These are phyloP conservation scores for Tribolium castaneum DNA, from an alignment of 1,140 invertebrate species.

Conservation along the genomic window DNA sequence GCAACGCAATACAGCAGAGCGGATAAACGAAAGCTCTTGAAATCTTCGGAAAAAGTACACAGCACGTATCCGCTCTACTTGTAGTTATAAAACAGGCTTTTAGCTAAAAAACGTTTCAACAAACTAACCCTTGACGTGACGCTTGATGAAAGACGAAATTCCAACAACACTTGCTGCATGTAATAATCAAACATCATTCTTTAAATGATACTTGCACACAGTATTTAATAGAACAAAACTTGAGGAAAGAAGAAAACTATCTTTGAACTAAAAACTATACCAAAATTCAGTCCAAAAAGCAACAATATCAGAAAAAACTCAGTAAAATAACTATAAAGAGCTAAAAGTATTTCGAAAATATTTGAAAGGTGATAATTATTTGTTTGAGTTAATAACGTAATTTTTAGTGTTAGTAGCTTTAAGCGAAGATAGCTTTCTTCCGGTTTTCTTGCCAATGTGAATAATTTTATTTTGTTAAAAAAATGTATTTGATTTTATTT, in stretches of 20 bases:
- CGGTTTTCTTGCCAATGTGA: neutral
- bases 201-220: neutral
- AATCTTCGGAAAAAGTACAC: neutral
- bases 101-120: slow-evolving; percentile 43
- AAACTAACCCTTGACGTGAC: slow-evolving; percentile 63
- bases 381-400: too few species aligned
- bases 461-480: slow-evolving; percentile 5
- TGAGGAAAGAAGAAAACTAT: neutral
- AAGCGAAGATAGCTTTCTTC: slow-evolving; percentile 4
- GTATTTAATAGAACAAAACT: too few species aligned
- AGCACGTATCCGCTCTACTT: slow-evolving; percentile 13
- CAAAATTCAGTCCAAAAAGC: neutral
- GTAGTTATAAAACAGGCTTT: slow-evolving; percentile 48
- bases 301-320: too few species aligned
- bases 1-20: slow-evolving; percentile 42
- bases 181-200: slow-evolving; percentile 47
- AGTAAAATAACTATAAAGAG: too few species aligned
- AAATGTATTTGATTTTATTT: slow-evolving; percentile 42
- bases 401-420: neutral
- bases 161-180: slow-evolving; percentile 63
- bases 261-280: neutral
- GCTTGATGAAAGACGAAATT: slow-evolving; percentile 61
- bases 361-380: too few species aligned
- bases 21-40: neutral
- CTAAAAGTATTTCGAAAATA: too few species aligned